Evolutionary conservation across 2,888 invertebrate species (phyloP).

Genomic region (Pyrgus malvae): DNA sequence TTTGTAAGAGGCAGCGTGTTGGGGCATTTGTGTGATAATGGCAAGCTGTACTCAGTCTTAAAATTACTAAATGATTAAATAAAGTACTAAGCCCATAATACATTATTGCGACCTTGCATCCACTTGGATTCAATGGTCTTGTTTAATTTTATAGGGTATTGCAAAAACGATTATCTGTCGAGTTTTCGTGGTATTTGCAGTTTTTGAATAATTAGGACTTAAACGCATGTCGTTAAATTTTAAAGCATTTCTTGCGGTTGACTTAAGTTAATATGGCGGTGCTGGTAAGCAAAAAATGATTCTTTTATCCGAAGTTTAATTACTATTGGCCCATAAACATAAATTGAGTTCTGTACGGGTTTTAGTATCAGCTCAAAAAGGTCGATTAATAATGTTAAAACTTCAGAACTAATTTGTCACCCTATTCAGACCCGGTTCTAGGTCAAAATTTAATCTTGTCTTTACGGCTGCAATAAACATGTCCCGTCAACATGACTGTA

Average conservation of each 20-base stretch:
- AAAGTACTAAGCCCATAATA: slow-evolving; percentile 16
- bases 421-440: too few relatives aligned
- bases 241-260: slow-evolving; percentile 9
- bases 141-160: slow-evolving; percentile 10
- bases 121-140: slow-evolving; percentile 7
- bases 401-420: too few relatives aligned
- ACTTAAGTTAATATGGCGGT: background rate
- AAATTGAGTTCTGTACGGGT: background rate
- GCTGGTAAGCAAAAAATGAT: background rate
- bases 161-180: slow-evolving; percentile 12
- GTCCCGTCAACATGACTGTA: too few relatives aligned
- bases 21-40: slow-evolving; percentile 10
- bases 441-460: too few relatives aligned
- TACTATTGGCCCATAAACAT: slow-evolving; percentile 8
- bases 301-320: slow-evolving; percentile 15
- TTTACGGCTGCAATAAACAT: too few relatives aligned
- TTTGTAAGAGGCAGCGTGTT: background rate
- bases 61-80: slow-evolving; percentile 18
- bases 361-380: too few relatives aligned
- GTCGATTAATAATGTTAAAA: too few relatives aligned
- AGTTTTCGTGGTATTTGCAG: slow-evolving; percentile 10
- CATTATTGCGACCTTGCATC: slow-evolving; percentile 1
- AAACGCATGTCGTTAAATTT: slow-evolving; percentile 17
- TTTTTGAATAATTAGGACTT: slow-evolving; percentile 13
- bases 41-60: slow-evolving; percentile 1